phyloP scores from a whole-genome alignment of 2,113 vertebrate genomes.

The Paracanthobrama guichenoti region DNA sequence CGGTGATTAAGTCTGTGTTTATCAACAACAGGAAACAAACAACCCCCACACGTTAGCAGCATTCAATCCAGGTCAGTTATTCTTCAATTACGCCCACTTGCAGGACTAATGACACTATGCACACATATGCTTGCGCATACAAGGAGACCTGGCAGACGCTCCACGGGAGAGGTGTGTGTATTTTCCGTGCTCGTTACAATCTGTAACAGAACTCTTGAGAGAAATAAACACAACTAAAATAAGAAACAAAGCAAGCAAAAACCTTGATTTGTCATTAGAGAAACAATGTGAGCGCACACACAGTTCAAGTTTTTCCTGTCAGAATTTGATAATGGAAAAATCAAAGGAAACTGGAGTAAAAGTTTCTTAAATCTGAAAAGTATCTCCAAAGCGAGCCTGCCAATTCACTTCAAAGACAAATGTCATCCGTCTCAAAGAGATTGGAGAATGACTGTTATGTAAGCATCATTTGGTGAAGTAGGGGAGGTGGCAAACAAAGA shows the following conservation, averaged over 20 bases:
- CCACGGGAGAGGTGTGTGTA: background rate
- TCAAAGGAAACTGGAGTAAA: background rate
- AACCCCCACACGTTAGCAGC: slow-evolving; percentile 15
- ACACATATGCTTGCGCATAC: background rate
- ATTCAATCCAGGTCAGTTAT: slow-evolving; percentile 42
- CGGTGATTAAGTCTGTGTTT: slow-evolving; percentile 37
- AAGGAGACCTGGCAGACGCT: slow-evolving; percentile 1
- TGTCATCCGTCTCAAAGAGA: slow-evolving; percentile 10
- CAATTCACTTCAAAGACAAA: slow-evolving; percentile 37
- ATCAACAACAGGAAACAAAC: slow-evolving; percentile 26
- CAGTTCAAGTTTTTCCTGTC: background rate
- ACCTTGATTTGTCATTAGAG: background rate
- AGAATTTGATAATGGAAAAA: background rate
- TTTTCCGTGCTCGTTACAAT: slow-evolving; percentile 15
- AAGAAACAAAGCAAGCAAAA: slow-evolving; percentile 10
- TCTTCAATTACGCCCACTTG: slow-evolving; percentile 43
- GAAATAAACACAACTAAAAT: slow-evolving; percentile 17
- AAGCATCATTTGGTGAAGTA: slow-evolving; percentile 32
- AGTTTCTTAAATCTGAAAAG: slow-evolving; percentile 17
- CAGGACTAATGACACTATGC: slow-evolving; percentile 28
- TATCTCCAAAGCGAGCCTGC: slow-evolving; percentile 1
- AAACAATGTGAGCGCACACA: background rate
- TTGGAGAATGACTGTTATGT: slow-evolving; percentile 13
- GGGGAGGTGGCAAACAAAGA: background rate
- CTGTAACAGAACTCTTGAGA: background rate